These are phyloP conservation scores for Ursus arctos DNA, from an alignment of 2,113 vertebrate species.

Conservation along the genomic window DNA sequence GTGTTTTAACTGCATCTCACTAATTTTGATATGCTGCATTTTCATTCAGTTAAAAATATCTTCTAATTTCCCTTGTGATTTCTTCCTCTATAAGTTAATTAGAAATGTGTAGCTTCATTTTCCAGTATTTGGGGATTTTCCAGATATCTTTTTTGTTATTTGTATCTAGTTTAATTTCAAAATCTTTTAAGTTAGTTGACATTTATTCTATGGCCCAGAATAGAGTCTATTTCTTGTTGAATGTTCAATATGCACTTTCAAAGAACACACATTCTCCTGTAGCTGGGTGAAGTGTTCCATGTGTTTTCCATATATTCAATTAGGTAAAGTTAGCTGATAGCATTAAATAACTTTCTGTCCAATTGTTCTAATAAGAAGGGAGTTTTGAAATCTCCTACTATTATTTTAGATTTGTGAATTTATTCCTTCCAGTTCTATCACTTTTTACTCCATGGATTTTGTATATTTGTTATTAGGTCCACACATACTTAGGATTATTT, in stretches of 20 bases:
- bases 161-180: not conserved
- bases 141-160: not conserved
- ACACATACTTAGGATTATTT: not conserved
- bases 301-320: not conserved
- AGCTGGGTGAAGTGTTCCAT: not conserved
- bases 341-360: not conserved
- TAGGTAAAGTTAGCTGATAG: not conserved
- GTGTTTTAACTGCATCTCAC: not conserved
- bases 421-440: not conserved
- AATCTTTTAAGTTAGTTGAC: not conserved
- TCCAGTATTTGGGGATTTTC: not conserved
- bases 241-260: not conserved
- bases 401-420: not conserved
- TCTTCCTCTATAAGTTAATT: conserved; percentile 26
- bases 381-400: not conserved
- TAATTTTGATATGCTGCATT: not conserved
- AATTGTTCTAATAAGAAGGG: not conserved
- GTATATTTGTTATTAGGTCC: not conserved
- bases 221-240: not conserved
- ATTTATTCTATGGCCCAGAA: not conserved
- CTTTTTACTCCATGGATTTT: not conserved
- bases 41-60: conserved; percentile 17
- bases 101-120: conserved; percentile 36
- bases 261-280: not conserved
- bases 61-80: not conserved